Percentiles rank a stretch among this genome's conserved stretches.
phyloP scores from a whole-genome alignment of 2,113 vertebrate genomes.

The Bambusicola thoracicus region DNA sequence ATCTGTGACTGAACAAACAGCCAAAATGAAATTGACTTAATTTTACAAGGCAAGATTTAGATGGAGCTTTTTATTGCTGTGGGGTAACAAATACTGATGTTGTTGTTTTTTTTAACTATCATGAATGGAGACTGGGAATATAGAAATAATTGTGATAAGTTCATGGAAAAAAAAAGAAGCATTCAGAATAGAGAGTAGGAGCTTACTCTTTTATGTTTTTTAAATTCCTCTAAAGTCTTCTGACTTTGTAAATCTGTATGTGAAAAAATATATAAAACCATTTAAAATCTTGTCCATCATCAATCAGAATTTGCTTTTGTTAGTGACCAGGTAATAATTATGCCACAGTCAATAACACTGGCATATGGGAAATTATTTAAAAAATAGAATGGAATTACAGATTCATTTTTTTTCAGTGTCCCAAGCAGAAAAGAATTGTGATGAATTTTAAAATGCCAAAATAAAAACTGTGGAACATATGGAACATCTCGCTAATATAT shows the following conservation, averaged over 20 bases:
- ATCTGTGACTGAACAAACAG: neutral
- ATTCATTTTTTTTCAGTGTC: neutral
- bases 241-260: neutral
- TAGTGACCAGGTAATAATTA: neutral
- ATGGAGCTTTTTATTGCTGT: neutral
- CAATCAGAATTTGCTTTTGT: neutral
- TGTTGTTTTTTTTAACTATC: neutral
- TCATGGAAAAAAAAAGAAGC: too few species aligned
- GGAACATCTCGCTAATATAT: neutral
- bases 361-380: neutral
- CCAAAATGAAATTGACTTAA: neutral
- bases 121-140: neutral
- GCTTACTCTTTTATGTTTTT: neutral
- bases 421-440: neutral
- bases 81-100: neutral
- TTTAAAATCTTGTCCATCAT: neutral
- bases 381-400: neutral
- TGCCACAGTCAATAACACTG: neutral
- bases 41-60: neutral
- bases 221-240: neutral
- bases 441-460: neutral
- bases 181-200: neutral
- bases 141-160: neutral
- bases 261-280: neutral
- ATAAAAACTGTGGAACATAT: too few species aligned